Conservation (phyloP, 2,888 invertebrate species). For the Lycia hirtaria region DNA sequence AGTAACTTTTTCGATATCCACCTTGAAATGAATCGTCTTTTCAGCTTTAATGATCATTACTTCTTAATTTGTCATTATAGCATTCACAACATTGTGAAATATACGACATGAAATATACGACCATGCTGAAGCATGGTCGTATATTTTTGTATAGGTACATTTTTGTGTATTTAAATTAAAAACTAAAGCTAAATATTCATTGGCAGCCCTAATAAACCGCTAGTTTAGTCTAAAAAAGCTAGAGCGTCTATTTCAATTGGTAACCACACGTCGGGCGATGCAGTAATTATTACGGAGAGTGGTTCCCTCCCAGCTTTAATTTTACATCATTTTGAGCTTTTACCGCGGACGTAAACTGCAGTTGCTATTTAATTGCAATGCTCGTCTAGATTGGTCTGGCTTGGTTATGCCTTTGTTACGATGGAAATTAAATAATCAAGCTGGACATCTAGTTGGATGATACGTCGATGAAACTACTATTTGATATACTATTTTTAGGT, state of each 20-base stretch:
- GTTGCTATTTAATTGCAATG: conserved; percentile 16
- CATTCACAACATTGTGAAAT: no score
- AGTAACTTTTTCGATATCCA: no score
- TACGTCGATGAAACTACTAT: no score
- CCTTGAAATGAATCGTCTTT: no score
- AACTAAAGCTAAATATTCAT: not conserved
- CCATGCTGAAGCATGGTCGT: no score
- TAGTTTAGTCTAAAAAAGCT: conserved; percentile 17
- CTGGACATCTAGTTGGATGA: no score
- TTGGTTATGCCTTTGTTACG: not conserved
- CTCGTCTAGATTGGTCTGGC: conserved; percentile 11
- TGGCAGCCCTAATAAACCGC: conserved; percentile 13
- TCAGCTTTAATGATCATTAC: no score
- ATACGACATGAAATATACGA: no score
- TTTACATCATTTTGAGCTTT: conserved; percentile 24
- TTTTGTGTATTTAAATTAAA: no score
- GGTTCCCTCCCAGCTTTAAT: conserved; percentile 19
- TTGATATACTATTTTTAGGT: no score
- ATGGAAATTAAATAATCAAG: not conserved
- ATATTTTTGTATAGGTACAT: no score
- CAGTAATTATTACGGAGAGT: conserved; percentile 33
- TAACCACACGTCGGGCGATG: conserved; percentile 27
- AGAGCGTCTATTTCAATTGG: conserved; percentile 34
- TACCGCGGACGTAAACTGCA: conserved; percentile 5
- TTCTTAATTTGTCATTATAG: no score